phyloP scores from a whole-genome alignment of 2,113 vertebrate species.

The Pleuronectes platessa region DNA sequence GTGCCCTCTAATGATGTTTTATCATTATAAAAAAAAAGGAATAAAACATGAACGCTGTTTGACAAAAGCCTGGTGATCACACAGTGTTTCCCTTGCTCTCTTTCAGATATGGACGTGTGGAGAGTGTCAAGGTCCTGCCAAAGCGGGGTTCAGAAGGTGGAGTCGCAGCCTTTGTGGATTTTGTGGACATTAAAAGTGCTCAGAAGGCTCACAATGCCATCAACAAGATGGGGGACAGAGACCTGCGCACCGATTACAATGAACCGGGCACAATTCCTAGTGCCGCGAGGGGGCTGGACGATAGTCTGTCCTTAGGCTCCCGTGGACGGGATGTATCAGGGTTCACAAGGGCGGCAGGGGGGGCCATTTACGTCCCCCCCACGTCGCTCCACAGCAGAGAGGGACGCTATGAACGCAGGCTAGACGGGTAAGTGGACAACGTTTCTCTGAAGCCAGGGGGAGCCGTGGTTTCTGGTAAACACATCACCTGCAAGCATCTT shows the following conservation, averaged over 20 bases:
- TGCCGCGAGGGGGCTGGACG: constrained; percentile 96
- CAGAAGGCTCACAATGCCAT: constrained; percentile 99
- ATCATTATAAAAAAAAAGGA: background rate
- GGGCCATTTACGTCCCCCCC: constrained; percentile 93
- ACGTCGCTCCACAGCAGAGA: constrained; percentile 99
- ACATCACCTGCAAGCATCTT: constrained; percentile 80
- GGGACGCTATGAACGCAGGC: constrained; percentile 99
- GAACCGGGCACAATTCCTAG: constrained; percentile 98
- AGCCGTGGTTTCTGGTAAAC: constrained; percentile 76
- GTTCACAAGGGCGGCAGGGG: constrained; percentile 98
- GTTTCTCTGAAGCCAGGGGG: constrained; percentile 83
- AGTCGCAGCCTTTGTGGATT: constrained; percentile 99
- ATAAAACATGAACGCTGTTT: background rate
- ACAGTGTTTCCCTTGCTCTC: constrained; percentile 42
- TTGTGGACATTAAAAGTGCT: constrained; percentile 99
- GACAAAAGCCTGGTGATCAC: constrained; percentile 20
- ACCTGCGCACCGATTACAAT: constrained; percentile 99
- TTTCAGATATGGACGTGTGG: constrained; percentile 97
- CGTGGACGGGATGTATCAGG: constrained; percentile 98
- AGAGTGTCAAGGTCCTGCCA: constrained; percentile 99
- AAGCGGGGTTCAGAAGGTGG: constrained; percentile 98
- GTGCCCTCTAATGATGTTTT: no score
- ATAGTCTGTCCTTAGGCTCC: constrained; percentile 95
- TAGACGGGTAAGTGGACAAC: constrained; percentile 87
- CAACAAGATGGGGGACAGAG: constrained; percentile 99